phyloP scores from a whole-genome alignment of 2,888 invertebrate species.

The Troides helena region DNA sequence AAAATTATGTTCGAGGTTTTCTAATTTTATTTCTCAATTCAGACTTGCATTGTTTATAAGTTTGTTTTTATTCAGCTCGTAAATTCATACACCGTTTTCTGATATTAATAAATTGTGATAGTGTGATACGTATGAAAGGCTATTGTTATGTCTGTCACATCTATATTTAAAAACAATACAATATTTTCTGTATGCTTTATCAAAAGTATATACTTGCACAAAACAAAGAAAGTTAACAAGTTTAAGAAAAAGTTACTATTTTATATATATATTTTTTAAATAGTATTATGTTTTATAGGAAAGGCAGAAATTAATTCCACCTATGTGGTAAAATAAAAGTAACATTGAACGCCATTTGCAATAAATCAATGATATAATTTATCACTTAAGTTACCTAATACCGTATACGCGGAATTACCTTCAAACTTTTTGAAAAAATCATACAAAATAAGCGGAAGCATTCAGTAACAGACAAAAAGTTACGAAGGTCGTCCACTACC shows the following conservation, averaged over 20 bases:
- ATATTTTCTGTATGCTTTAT: too few relatives aligned
- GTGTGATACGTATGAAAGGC: too few relatives aligned
- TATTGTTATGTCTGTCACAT: too few relatives aligned
- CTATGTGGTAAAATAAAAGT: too few relatives aligned
- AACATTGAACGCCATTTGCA: not conserved
- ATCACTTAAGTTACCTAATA: conserved; percentile 25
- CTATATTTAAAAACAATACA: too few relatives aligned
- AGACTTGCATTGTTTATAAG: not conserved
- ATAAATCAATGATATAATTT: not conserved
- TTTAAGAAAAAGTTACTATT: too few relatives aligned
- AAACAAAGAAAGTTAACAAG: too few relatives aligned
- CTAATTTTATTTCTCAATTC: not conserved
- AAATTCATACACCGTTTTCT: too few relatives aligned
- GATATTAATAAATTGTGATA: too few relatives aligned
- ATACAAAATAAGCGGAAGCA: conserved; percentile 44
- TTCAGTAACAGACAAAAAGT: conserved; percentile 42
- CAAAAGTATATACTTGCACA: too few relatives aligned
- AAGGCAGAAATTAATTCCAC: not conserved
- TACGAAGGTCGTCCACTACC: conserved; percentile 41
- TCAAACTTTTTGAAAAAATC: conserved; percentile 33
- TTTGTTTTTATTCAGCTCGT: not conserved
- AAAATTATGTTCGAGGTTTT: conserved; percentile 33
- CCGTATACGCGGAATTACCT: conserved; percentile 37
- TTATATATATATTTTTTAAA: too few relatives aligned
- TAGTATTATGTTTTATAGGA: too few relatives aligned